These are phyloP conservation scores for Cryptotis parvus DNA, from an alignment of 2,113 vertebrate genomes.

Conservation along the genomic window DNA sequence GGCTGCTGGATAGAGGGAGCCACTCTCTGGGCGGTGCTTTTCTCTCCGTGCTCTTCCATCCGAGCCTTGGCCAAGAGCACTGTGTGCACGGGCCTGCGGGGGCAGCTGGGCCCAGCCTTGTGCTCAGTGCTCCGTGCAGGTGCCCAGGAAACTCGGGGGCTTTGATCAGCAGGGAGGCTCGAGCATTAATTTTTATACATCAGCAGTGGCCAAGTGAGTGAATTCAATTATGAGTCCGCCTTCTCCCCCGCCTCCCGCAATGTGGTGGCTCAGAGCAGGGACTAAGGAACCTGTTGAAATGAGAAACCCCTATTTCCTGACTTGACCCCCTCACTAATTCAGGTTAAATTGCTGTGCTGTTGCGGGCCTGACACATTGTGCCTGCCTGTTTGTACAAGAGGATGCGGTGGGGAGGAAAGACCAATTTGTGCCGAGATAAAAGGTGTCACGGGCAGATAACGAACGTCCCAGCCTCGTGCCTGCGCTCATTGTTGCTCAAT, in stretches of 20 bases:
- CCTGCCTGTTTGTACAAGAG: slow-evolving; percentile 91
- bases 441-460: slow-evolving; percentile 91
- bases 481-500: slow-evolving; percentile 90
- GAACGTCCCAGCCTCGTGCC: slow-evolving; percentile 83
- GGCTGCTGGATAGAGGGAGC: background rate
- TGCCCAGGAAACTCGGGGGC: slow-evolving; percentile 83
- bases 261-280: slow-evolving; percentile 83
- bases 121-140: slow-evolving; percentile 83
- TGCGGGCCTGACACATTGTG: slow-evolving; percentile 89
- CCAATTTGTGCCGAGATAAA: slow-evolving; percentile 91
- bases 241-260: slow-evolving; percentile 69
- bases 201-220: slow-evolving; percentile 86
- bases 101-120: slow-evolving; percentile 78
- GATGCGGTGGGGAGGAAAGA: slow-evolving; percentile 89
- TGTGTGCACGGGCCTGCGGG: slow-evolving; percentile 44
- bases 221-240: slow-evolving; percentile 87
- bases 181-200: slow-evolving; percentile 89
- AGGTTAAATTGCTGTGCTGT: slow-evolving; percentile 91
- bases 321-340: slow-evolving; percentile 92
- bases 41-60: slow-evolving; percentile 42
- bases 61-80: slow-evolving; percentile 45
- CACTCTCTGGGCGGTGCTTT: background rate
- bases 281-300: slow-evolving; percentile 90
- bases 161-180: slow-evolving; percentile 86
- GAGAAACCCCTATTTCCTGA: slow-evolving; percentile 89